Evolutionary conservation across 2,113 vertebrate species (phyloP).

Genomic region (Corythornis madagascariensis): DNA sequence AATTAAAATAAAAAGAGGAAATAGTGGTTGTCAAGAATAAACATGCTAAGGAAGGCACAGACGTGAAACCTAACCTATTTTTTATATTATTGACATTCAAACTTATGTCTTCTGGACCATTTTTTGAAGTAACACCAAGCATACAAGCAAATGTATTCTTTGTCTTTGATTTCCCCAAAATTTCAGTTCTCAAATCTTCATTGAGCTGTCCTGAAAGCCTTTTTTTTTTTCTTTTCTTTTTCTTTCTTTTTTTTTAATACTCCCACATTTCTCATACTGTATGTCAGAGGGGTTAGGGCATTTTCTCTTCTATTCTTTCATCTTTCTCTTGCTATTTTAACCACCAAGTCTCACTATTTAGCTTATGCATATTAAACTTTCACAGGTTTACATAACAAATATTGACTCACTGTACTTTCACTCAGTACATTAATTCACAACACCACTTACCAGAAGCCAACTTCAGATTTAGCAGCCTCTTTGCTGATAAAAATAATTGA

Average conservation of each 20-base stretch:
- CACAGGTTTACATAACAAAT: background rate
- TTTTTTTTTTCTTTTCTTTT: background rate
- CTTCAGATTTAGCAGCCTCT: background rate
- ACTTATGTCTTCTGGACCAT: background rate
- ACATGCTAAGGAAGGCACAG: background rate
- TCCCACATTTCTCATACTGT: background rate
- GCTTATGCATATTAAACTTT: background rate
- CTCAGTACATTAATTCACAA: background rate
- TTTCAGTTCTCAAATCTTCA: background rate
- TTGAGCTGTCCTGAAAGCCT: background rate
- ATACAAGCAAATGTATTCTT: background rate
- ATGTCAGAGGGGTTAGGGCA: background rate
- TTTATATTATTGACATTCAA: background rate
- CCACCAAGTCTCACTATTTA: background rate
- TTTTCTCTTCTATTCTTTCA: background rate
- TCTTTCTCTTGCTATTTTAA: background rate
- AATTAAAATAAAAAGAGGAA: slow-evolving; percentile 34
- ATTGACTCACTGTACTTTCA: background rate
- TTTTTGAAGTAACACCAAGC: background rate
- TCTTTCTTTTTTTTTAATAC: background rate
- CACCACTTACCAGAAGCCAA: background rate
- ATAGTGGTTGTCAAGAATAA: background rate
- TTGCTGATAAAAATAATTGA: background rate
- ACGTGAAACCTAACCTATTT: background rate
- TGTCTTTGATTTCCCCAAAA: background rate